These are phyloP conservation scores for Quadriops clusia DNA, from an alignment of 2,888 invertebrate genomes.

Conservation along the genomic window DNA sequence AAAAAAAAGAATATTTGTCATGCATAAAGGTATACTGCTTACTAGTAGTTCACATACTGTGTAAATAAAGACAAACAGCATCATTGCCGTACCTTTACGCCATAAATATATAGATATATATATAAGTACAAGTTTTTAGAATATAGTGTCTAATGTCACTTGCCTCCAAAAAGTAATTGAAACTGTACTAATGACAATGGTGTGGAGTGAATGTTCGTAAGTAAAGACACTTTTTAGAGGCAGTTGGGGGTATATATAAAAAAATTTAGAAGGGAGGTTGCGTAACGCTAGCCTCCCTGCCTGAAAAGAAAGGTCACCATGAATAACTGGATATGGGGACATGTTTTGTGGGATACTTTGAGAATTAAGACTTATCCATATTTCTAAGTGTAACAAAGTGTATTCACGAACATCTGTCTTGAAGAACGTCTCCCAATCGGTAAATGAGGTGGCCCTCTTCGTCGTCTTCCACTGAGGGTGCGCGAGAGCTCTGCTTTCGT, in stretches of 20 bases:
- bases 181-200: too few relatives aligned
- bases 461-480: constrained; percentile 96
- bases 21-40: too few relatives aligned
- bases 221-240: too few relatives aligned
- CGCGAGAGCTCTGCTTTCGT: constrained; percentile 62
- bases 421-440: constrained; percentile 96
- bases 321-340: constrained; percentile 22
- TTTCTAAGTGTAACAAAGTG: constrained; percentile 32
- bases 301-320: constrained; percentile 25
- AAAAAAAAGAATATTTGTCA: too few relatives aligned
- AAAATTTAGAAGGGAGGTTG: constrained; percentile 21
- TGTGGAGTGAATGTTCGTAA: too few relatives aligned
- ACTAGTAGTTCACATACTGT: too few relatives aligned
- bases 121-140: too few relatives aligned
- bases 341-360: constrained; percentile 23
- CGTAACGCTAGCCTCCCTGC: constrained; percentile 14
- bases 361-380: constrained; percentile 29
- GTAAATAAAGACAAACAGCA: too few relatives aligned
- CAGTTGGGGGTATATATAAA: constrained; percentile 1
- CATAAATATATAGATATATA: too few relatives aligned
- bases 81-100: too few relatives aligned
- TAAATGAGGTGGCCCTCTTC: constrained; percentile 99
- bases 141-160: too few relatives aligned
- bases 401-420: constrained; percentile 98
- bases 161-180: too few relatives aligned